Base-by-base conservation (phyloP, 2,113 vertebrate species). In the Myrmecophaga tridactyla region DNA sequence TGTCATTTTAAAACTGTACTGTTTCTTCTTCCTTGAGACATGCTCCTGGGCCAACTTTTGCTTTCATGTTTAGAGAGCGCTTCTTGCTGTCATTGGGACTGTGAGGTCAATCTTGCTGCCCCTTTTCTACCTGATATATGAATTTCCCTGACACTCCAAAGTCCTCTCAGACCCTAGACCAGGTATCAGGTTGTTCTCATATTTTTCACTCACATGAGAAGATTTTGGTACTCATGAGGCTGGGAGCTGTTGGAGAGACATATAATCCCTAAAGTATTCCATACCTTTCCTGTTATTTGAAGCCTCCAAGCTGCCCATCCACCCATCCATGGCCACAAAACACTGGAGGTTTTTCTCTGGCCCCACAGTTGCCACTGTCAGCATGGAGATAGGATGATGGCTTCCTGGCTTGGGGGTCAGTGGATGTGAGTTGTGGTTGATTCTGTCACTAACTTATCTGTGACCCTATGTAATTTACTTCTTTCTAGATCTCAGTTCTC, bases 401-500 rank as follows among this genome's bases (percentile, higher is more conserved):
- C 4, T 43, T 72, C 6, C 34, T 58, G 72, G 77, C 4, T 82
- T 31, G 29, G 36, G 20, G 13, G 17, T 90, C 46, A 41, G 8
- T 72, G n/a, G 13, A 27, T 84, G 14, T 72, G 29, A 70, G 5
- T 11, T 89, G 15, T 80, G n/a, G 18, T 80, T 86, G 65, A 58
- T 72, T 91, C 20, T 89, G 14, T 62, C 48, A 86, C 29, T 96
- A 46, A 34, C 23, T 65, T 73, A 63, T 41, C 27, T 81, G 27
- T 39, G 80, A 65, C 4, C 4, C 21, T 90, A 25, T 76, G 6
- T 2, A 31, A 80, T 48, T 80, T 60, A 41, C 27, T 90, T 89
- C 27, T 86, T 72, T 87, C 9, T 90, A 87, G 80, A 93, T 14
- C 4, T 46, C 17, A 75, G 23, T 83, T 93, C 93, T 92, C 48